A percentile compares a stretch with the other conserved stretches of the same genome.
Evolutionary conservation across 2,797 vertebrate species (phyloP).

Genomic region (Arnoldichthys spilopterus): DNA sequence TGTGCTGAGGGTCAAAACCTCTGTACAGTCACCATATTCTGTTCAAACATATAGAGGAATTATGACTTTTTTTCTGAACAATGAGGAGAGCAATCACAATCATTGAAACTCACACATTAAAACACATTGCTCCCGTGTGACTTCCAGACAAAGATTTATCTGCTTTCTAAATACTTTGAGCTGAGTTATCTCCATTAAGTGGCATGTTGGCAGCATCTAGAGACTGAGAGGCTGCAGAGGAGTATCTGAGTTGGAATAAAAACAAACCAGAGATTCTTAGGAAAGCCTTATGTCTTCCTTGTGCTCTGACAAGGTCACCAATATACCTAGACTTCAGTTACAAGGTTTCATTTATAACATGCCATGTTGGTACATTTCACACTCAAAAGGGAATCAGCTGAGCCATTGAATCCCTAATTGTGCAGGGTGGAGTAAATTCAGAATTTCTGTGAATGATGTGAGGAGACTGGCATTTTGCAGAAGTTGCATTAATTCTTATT

Average conservation of each 20-base stretch:
- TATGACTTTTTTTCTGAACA: neutral
- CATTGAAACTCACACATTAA: neutral
- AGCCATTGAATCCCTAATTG: neutral
- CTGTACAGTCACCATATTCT: neutral
- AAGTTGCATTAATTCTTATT: slow-evolving; percentile 4
- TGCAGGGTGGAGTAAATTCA: neutral
- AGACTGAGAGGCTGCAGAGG: neutral
- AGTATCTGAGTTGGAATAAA: slow-evolving; percentile 1
- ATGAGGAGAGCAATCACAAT: neutral
- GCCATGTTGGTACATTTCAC: neutral
- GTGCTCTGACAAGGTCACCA: too few relatives aligned
- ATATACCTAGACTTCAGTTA: neutral
- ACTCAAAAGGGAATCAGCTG: neutral
- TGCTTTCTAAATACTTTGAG: neutral
- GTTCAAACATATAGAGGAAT: neutral
- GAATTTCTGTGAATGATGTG: neutral
- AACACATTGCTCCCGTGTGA: neutral
- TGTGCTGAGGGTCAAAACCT: neutral
- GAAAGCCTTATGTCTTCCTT: neutral
- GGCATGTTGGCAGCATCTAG: slow-evolving; percentile 4
- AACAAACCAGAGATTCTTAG: neutral
- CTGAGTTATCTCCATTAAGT: neutral
- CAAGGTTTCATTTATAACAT: neutral
- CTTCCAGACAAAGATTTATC: neutral
- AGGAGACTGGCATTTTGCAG: slow-evolving; percentile 7